Base-by-base conservation (phyloP, 2,113 vertebrate genomes). In the Numida meleagris region DNA sequence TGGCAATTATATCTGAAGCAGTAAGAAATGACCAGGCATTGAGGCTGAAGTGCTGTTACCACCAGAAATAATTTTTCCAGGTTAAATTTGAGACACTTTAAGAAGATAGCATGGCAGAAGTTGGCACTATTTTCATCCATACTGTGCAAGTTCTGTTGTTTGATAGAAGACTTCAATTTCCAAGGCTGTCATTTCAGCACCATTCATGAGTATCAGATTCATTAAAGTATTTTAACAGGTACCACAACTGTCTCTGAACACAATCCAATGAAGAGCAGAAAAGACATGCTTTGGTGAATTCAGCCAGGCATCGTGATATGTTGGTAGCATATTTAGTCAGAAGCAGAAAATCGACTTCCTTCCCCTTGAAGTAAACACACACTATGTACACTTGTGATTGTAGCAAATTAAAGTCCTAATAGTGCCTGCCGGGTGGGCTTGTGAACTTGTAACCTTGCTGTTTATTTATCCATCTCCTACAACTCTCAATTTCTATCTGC, bases 351-450 rank as follows among this genome's bases (percentile, higher is more conserved):
- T 94, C 58, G 43, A 92, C 92, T 96, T 71, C n/a, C 59, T 96
- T 95, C 48, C 82, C 79, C 55, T 88, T 31, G 62, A 96, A 97
- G 82, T 96, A 91, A 91, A 85, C 79, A 87, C 51, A 68, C 55
- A 83, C 93, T 58, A 91, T 4, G 1, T 73, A 93, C 31, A 6
- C 74, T 89, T 81, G 92, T 90, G 93, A 96, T 90, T 95, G 91
- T 81, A 94, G 87, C 80, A 97, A 97, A 97, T 97, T 95, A 93
- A 97, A 96, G 85, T 94, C 93, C 94, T 96, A 95, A 96, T 96
- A 84, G 90, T 90, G 91, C 95, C 96, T 96, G 66, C 91, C 8
- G 89, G 96, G 95, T 94, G 92, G 95, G 93, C 86, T 96, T 79
- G 81, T 96, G 96, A 97, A 97, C 96, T 96, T 94, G 36, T 95